Conservation (phyloP, 1,140 invertebrate species). For the Contarinia nasturtii region DNA sequence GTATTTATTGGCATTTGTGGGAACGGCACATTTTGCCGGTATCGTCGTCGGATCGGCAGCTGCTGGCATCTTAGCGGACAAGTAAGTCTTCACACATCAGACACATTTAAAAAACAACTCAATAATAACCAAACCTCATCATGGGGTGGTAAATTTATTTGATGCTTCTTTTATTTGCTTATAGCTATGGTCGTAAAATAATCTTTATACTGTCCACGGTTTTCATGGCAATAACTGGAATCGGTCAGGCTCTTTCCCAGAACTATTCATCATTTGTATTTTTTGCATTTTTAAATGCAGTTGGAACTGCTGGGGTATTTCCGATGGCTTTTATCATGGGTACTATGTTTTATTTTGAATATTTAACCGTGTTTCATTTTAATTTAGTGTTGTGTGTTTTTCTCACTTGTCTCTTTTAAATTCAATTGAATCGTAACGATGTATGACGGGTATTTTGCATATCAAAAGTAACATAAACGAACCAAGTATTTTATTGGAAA, state of each 20-base stretch:
- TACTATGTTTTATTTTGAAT: conserved; percentile 11
- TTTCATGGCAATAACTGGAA: conserved; percentile 32
- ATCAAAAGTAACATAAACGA: no score
- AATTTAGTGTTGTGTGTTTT: no score
- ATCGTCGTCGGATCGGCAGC: conserved; percentile 33
- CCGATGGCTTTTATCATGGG: conserved; percentile 41
- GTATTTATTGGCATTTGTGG: conserved; percentile 41
- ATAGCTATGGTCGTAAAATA: conserved; percentile 36
- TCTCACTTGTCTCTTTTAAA: no score
- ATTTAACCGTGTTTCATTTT: no score
- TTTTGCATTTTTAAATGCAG: conserved; percentile 35
- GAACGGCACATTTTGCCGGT: conserved; percentile 37
- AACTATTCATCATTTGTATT: conserved; percentile 31
- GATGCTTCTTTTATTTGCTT: conserved; percentile 5
- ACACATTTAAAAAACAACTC: conserved; percentile 1
- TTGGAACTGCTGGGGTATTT: conserved; percentile 37
- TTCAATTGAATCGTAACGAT: no score
- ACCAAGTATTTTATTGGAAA: no score
- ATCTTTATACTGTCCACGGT: conserved; percentile 33
- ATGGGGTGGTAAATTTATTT: background rate
- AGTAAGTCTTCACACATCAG: conserved; percentile 26
- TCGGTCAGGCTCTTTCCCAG: conserved; percentile 29
- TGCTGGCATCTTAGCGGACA: conserved; percentile 36
- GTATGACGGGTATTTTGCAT: no score
- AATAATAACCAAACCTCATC: background rate